Percentiles rank a stretch among this genome's conserved stretches.
These are phyloP conservation scores for Diadromus collaris DNA, from an alignment of 2,888 invertebrate genomes.

Conservation along the genomic window DNA sequence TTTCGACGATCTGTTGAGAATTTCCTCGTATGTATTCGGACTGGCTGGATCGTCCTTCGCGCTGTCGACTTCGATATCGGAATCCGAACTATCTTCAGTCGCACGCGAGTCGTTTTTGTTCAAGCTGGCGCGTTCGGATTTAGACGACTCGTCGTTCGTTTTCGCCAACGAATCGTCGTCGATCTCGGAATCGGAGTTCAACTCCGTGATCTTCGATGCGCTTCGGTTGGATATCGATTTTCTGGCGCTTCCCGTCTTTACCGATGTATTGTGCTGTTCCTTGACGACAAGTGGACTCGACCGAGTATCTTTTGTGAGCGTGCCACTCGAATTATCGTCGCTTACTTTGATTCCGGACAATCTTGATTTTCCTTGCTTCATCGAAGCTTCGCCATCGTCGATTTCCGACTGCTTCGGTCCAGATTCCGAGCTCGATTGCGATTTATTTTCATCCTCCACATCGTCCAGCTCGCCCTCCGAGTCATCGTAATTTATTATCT, in stretches of 20 bases:
- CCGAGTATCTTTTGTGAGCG: not conserved
- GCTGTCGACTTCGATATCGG: not conserved
- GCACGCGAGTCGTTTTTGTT: not conserved
- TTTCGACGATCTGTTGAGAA: conserved; percentile 8
- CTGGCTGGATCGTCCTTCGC: not conserved
- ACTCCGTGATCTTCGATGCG: not conserved
- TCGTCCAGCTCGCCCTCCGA: not conserved
- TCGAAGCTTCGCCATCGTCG: not conserved
- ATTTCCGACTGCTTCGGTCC: not conserved
- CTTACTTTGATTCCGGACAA: not conserved
- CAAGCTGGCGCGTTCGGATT: too few species aligned
- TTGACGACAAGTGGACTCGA: not conserved
- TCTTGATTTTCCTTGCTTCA: not conserved
- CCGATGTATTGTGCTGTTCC: not conserved
- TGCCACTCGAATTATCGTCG: not conserved
- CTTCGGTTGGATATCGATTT: conserved; percentile 5
- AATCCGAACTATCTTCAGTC: not conserved
- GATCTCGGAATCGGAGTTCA: not conserved
- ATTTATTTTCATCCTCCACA: not conserved
- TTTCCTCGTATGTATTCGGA: not conserved
- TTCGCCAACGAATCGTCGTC: not conserved
- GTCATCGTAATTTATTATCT: not conserved
- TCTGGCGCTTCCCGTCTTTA: conserved; percentile 11
- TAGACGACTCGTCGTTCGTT: not conserved
- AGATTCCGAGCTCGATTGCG: not conserved